A percentile compares a stretch with the other conserved stretches of the same genome.
Conservation (phyloP, 2,888 invertebrate genomes). For the Caenorhabditis sp. region DNA sequence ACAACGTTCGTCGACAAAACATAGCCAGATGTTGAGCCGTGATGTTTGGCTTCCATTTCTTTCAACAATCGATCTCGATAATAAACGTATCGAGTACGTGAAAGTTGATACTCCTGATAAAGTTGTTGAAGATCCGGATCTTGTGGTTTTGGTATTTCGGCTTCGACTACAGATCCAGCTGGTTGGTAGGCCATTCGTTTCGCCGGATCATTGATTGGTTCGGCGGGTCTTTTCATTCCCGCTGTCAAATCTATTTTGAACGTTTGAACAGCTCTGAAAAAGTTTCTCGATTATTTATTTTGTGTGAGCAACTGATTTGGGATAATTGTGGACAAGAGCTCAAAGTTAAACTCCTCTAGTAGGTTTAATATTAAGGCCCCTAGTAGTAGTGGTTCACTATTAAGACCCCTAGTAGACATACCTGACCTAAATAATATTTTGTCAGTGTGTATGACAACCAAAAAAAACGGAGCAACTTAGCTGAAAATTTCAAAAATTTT, state of each 20-base stretch:
- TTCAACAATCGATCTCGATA: conserved; percentile 66
- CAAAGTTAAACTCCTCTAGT: too few species aligned
- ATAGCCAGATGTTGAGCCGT: conserved; percentile 30
- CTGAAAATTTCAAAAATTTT: too few species aligned
- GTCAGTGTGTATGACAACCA: too few species aligned
- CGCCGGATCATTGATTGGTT: conserved; percentile 21
- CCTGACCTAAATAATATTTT: too few species aligned
- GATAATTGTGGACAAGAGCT: too few species aligned
- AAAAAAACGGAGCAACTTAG: too few species aligned
- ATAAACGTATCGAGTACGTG: conserved; percentile 66
- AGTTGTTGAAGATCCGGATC: conserved; percentile 66
- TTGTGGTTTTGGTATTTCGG: conserved; percentile 60
- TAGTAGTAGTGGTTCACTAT: too few species aligned
- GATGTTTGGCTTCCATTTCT: conserved; percentile 58
- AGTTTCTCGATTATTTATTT: too few species aligned
- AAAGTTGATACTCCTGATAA: conserved; percentile 65
- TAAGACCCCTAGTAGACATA: too few species aligned
- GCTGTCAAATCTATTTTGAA: conserved; percentile 52
- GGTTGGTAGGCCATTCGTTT: conserved; percentile 19
- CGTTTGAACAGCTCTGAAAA: conserved; percentile 18
- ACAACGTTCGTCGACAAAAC: conserved; percentile 18
- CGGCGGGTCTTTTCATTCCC: conserved; percentile 31
- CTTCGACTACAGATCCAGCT: conserved; percentile 37
- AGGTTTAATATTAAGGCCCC: too few species aligned
- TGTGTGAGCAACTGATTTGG: too few species aligned